Base-by-base conservation (phyloP, 2,113 vertebrate genomes). In the Chelonoidis abingdonii region DNA sequence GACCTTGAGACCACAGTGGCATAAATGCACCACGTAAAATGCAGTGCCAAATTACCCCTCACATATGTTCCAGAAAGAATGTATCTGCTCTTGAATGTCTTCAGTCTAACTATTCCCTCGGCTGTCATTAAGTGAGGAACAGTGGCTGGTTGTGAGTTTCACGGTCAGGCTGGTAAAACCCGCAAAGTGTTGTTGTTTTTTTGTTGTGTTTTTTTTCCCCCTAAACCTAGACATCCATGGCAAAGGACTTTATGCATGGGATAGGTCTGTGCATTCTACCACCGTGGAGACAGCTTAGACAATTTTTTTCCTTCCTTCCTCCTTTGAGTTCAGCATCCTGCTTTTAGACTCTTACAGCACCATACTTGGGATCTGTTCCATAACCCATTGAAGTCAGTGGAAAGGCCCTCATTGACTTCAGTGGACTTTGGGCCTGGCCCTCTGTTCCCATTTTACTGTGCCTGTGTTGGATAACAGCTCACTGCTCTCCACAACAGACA, bases 241-340 rank as follows among this genome's bases (percentile, higher is more conserved):
- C 21, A 4, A 0, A 41, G 59, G 31, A n/a, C 1, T 1, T 72
- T 49, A 14, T 0, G 0, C 4, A 11, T 27, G 16, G 3, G 12
- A 35, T 79, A 52, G 14, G 6, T 22, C 11, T 5, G 0, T 56
- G 44, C 3, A 0, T 6, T 56, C 6, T 16, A 52, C 5, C 25
- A 27, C 2, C 6, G 6, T 1, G 8, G 50, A 44, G 76, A 5
- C 11, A 72, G 50, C 29, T 79, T 25, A 22, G 44, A 50, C 25
- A 72, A 5, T n/a, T n/a, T 54, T 2, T 57, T 92, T 94, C 17
- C 25, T 91, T 14, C 25, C 59, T 21, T 4, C 5, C 29, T 62
- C 12, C 1, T 47, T 91, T 49, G 3, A 56, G 21, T 80, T 44
- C 78, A 83, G 22, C 22, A 29, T 21, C 14, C 4, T 3, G 52